These are phyloP conservation scores for Metopolophium dirhodum DNA, from an alignment of 1,140 invertebrate genomes.

Conservation along the genomic window DNA sequence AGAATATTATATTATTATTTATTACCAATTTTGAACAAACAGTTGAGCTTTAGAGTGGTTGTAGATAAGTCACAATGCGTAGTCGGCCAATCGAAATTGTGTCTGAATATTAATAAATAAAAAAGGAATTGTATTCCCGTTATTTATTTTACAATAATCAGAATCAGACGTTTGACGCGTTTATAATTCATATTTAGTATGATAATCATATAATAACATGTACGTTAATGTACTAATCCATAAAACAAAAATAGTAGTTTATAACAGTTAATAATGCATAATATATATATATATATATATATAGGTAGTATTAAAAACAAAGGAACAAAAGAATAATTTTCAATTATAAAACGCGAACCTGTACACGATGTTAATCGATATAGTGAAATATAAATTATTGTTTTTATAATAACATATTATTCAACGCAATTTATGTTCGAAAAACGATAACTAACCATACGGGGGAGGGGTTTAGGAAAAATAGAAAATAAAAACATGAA, in stretches of 20 bases:
- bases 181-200: background rate
- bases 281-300: too few relatives aligned
- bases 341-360: background rate
- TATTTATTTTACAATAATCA: background rate
- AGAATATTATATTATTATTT: background rate
- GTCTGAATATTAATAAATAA: background rate
- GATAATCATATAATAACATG: background rate
- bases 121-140: background rate
- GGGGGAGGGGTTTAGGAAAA: background rate
- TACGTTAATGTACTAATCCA: background rate
- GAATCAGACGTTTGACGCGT: background rate
- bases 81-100: background rate
- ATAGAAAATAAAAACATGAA: slow-evolving; percentile 6
- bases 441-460: background rate
- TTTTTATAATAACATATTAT: background rate
- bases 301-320: background rate
- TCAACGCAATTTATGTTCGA: background rate
- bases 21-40: background rate
- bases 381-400: background rate
- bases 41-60: background rate
- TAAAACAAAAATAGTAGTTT: background rate
- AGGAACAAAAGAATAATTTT: background rate
- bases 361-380: background rate
- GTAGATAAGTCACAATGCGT: background rate
- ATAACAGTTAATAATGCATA: background rate